Evolutionary conservation across 2,797 vertebrate genomes (phyloP).

Genomic region (Oryzias dopingdopingensis): DNA sequence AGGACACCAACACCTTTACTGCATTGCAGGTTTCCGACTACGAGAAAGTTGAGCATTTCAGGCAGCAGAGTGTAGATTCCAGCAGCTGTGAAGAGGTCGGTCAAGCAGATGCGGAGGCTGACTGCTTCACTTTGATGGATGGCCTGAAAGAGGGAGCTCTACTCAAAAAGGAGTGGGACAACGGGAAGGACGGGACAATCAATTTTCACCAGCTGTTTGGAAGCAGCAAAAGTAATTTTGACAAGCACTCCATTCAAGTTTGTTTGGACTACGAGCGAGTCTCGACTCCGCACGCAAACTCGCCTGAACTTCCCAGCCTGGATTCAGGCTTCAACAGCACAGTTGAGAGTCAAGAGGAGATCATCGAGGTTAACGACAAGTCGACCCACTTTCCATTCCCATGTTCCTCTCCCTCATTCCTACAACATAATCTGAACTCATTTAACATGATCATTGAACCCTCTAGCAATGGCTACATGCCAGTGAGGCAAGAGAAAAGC

Average conservation of each 20-base stretch:
- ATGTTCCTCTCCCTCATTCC: background rate
- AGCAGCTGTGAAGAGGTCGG: slow-evolving; percentile 43
- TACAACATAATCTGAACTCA: slow-evolving; percentile 3
- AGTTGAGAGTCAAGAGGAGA: background rate
- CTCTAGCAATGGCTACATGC: slow-evolving; percentile 63
- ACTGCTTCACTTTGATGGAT: slow-evolving; percentile 5
- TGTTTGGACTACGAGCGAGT: slow-evolving; percentile 49
- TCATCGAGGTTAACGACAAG: background rate
- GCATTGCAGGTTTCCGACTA: slow-evolving; percentile 35
- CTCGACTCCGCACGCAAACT: slow-evolving; percentile 1
- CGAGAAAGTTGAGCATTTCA: slow-evolving; percentile 32
- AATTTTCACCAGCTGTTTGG: slow-evolving; percentile 26
- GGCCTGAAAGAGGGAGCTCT: background rate
- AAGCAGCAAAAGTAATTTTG: background rate
- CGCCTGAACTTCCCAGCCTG: slow-evolving; percentile 26
- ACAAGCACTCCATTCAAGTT: slow-evolving; percentile 37
- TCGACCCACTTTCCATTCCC: background rate
- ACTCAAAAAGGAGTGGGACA: background rate
- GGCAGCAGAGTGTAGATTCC: slow-evolving; percentile 50
- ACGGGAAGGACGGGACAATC: background rate
- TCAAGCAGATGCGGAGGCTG: slow-evolving; percentile 44
- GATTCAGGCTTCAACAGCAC: slow-evolving; percentile 47
- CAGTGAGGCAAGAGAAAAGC: slow-evolving; percentile 36
- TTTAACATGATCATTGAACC: slow-evolving; percentile 37
- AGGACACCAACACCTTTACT: background rate